A percentile compares a stretch with the other conserved stretches of the same genome.
Evolutionary conservation across 2,888 invertebrate species (phyloP).

Genomic region (Drosophila nr. fundita): DNA sequence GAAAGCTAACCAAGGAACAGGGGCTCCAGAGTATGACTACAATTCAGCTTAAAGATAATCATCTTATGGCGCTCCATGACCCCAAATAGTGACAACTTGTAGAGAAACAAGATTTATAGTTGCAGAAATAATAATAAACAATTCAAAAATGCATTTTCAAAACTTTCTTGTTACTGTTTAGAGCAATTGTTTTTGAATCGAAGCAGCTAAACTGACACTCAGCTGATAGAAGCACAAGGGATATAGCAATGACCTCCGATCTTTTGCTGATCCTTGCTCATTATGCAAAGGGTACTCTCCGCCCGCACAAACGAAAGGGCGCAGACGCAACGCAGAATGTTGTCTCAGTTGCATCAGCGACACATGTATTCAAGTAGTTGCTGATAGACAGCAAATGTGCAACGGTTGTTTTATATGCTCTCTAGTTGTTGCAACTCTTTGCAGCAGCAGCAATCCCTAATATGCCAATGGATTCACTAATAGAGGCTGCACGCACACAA

Average conservation of each 20-base stretch:
- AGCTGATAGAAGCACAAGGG: conserved; percentile 9
- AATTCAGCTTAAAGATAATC: conserved; percentile 37
- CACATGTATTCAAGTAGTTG: conserved; percentile 26
- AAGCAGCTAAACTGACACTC: conserved; percentile 38
- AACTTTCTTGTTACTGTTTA: conserved; percentile 35
- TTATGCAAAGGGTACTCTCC: not conserved
- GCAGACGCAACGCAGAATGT: conserved; percentile 39
- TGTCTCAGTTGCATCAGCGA: conserved; percentile 38
- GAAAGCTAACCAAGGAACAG: conserved; percentile 38
- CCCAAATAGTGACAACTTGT: not conserved
- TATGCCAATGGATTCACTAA: conserved; percentile 24
- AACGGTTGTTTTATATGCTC: not conserved
- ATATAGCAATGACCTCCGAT: not conserved
- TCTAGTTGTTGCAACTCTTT: not conserved
- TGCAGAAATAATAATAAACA: conserved; percentile 1
- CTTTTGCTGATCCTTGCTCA: conserved; percentile 14
- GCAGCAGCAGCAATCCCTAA: conserved; percentile 44
- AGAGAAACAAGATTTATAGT: conserved; percentile 45
- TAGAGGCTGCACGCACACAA: conserved; percentile 50
- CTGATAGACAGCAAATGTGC: not conserved
- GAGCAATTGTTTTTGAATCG: conserved; percentile 5
- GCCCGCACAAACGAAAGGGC: conserved; percentile 45
- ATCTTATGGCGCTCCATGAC: conserved; percentile 1
- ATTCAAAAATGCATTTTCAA: not conserved
- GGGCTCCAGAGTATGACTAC: conserved; percentile 26